phyloP scores from a whole-genome alignment of 2,888 invertebrate genomes.

The Lepidocyrtoides sp. region DNA sequence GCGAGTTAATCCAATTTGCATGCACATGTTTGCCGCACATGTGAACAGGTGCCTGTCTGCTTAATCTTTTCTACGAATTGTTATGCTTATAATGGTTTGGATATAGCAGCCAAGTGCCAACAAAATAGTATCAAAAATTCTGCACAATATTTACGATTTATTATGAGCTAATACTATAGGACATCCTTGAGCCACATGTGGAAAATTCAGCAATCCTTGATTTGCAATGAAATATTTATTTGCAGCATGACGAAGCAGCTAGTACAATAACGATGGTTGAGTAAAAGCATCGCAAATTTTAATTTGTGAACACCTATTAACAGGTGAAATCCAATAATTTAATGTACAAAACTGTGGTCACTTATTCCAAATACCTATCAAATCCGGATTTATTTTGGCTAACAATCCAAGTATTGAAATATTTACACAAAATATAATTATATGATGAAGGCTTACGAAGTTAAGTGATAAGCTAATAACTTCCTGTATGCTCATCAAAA shows the following conservation, averaged over 20 bases:
- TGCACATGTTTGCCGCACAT: background rate
- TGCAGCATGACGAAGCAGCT: background rate
- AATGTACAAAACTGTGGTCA: too few species aligned
- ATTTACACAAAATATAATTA: too few species aligned
- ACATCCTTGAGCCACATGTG: background rate
- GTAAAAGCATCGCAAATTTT: too few species aligned
- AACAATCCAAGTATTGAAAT: too few species aligned
- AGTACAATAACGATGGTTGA: too few species aligned
- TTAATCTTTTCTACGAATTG: background rate
- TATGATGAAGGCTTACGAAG: too few species aligned
- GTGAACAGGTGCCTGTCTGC: background rate
- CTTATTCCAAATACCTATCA: too few species aligned
- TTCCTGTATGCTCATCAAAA: background rate
- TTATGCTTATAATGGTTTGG: background rate
- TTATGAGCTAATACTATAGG: background rate
- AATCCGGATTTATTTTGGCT: too few species aligned
- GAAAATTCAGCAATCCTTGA: constrained; percentile 29
- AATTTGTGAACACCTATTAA: too few species aligned
- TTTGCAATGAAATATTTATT: background rate
- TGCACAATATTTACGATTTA: background rate
- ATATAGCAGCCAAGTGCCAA: background rate
- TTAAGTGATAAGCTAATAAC: too few species aligned
- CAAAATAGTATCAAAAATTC: background rate
- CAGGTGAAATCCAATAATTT: too few species aligned
- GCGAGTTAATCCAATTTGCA: constrained; percentile 5